These are phyloP conservation scores for Papilio elwesi DNA, from an alignment of 2,888 invertebrate genomes.

Conservation along the genomic window DNA sequence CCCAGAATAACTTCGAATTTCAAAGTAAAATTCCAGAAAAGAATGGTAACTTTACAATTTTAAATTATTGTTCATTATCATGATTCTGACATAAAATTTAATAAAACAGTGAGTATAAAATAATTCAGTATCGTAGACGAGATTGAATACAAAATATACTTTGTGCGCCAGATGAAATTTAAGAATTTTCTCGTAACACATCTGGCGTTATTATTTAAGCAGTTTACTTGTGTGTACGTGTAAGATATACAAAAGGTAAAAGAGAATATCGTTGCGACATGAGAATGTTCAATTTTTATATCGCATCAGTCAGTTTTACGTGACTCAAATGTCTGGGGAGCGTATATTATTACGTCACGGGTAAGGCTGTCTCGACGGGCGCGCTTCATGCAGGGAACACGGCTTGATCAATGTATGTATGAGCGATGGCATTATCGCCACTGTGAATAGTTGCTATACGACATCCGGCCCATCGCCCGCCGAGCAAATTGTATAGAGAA, in stretches of 20 bases:
- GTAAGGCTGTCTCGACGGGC: conserved; percentile 47
- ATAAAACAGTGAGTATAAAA: no score
- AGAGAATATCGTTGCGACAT: conserved; percentile 37
- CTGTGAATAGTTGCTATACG: conserved; percentile 55
- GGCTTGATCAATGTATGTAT: conserved; percentile 54
- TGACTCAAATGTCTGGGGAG: conserved; percentile 52
- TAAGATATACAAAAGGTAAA: conserved; percentile 33
- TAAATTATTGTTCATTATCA: no score
- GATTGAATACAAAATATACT: neutral
- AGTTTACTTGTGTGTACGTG: conserved; percentile 9
- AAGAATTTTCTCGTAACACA: neutral
- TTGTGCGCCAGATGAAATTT: neutral
- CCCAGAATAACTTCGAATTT: no score
- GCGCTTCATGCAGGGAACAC: conserved; percentile 56
- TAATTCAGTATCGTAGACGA: neutral
- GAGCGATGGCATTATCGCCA: conserved; percentile 49
- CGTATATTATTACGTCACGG: conserved; percentile 56
- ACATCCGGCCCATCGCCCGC: no score
- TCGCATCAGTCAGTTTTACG: conserved; percentile 49
- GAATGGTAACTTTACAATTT: no score
- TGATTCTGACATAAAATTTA: no score
- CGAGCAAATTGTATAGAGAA: conserved; percentile 31
- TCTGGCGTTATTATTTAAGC: conserved; percentile 10
- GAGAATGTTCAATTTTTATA: conserved; percentile 46
- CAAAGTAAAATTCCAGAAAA: no score